Conservation (phyloP, 1,140 invertebrate genomes). For the Meloidogyne floridensis region DNA sequence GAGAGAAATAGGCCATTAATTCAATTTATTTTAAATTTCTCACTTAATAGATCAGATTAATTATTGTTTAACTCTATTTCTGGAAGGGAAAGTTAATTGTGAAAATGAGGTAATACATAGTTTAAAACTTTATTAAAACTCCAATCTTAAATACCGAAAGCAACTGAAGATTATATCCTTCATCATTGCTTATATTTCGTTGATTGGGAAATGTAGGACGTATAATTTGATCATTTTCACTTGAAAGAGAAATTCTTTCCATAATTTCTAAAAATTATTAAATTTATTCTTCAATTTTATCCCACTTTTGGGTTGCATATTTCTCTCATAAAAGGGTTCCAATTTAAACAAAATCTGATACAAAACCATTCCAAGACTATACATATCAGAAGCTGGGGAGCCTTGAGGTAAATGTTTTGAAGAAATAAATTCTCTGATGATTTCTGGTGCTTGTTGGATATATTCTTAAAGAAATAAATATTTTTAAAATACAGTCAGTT, state of each 20-base stretch:
- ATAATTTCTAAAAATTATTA: conserved; percentile 53
- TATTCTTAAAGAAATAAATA: conserved; percentile 30
- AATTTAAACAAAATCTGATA: conserved; percentile 64
- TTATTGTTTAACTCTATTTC: no score
- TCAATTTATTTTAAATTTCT: no score
- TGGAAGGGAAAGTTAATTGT: no score
- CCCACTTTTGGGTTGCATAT: conserved; percentile 52
- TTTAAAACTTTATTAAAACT: neutral
- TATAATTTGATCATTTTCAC: conserved; percentile 63
- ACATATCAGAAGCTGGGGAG: conserved; percentile 55
- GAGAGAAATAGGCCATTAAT: no score
- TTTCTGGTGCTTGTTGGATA: conserved; percentile 63
- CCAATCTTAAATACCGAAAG: conserved; percentile 50
- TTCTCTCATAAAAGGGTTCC: conserved; percentile 63
- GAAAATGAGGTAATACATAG: no score
- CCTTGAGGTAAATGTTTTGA: conserved; percentile 59
- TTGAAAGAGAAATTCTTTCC: conserved; percentile 61
- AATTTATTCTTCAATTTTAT: neutral
- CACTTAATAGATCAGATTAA: no score
- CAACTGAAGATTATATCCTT: conserved; percentile 58
- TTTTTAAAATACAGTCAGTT: no score
- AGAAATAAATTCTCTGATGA: conserved; percentile 62
- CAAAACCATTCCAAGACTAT: conserved; percentile 60
- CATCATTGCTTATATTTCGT: conserved; percentile 43
- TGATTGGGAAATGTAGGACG: conserved; percentile 60